phyloP scores from a whole-genome alignment of 2,113 vertebrate species.

The Marcusenius ussheri region DNA sequence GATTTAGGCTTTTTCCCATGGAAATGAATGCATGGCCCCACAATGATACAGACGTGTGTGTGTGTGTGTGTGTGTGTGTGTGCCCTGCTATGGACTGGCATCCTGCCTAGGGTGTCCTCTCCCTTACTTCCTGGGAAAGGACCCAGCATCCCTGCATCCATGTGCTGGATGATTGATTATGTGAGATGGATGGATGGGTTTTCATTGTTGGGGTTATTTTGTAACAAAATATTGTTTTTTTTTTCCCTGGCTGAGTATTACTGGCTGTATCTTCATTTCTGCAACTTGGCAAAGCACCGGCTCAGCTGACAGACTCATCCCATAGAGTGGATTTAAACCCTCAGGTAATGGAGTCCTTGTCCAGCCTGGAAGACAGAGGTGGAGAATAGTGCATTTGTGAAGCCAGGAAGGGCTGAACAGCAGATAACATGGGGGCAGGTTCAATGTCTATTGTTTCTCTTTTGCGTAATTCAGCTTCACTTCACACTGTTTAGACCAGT shows the following conservation, averaged over 20 bases:
- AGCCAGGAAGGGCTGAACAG: neutral
- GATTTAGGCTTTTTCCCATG: too few species aligned
- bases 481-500: neutral
- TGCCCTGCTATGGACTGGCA: neutral
- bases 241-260: neutral
- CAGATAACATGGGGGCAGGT: neutral
- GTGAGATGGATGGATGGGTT: neutral
- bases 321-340: neutral
- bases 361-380: neutral
- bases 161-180: neutral
- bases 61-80: neutral
- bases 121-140: neutral
- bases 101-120: neutral
- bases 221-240: neutral
- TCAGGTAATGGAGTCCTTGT: neutral
- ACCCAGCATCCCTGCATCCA: neutral
- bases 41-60: too few species aligned
- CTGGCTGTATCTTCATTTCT: neutral
- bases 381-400: neutral
- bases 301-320: neutral
- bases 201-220: neutral
- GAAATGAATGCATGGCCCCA: too few species aligned
- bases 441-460: neutral
- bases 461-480: neutral
- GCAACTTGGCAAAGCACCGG: neutral